A percentile compares a stretch with the other conserved stretches of the same genome.
phyloP scores from a whole-genome alignment of 2,797 vertebrate species.

The Sebastes steindachneri region DNA sequence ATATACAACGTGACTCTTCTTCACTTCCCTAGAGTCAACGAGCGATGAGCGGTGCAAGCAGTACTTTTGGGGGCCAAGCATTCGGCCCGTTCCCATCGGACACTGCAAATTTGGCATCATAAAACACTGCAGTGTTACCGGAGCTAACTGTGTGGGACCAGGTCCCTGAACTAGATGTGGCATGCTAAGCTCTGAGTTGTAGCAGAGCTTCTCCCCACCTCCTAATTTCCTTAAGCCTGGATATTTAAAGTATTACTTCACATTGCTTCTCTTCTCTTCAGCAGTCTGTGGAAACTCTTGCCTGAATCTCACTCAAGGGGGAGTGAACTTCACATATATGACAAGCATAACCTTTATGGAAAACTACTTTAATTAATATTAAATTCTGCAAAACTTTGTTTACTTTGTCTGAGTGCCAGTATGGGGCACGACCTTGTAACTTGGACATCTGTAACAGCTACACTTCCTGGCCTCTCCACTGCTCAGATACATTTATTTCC shows the following conservation, averaged over 20 bases:
- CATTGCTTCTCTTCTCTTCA: not conserved
- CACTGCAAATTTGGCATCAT: not conserved
- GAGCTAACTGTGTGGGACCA: not conserved
- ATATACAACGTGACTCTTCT: no score
- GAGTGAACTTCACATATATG: not conserved
- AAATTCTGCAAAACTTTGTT: not conserved
- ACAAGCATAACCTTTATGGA: not conserved
- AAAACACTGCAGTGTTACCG: not conserved
- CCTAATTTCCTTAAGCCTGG: not conserved
- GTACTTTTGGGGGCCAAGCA: not conserved
- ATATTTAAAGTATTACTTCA: not conserved
- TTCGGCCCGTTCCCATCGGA: not conserved
- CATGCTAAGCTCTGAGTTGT: not conserved
- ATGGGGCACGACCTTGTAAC: not conserved
- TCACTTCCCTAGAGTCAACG: no score
- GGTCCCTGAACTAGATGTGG: not conserved
- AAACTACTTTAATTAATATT: not conserved
- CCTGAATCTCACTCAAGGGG: not conserved
- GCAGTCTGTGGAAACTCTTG: not conserved
- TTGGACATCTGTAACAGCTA: conserved; percentile 50
- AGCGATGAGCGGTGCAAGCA: not conserved
- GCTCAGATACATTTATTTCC: conserved; percentile 19
- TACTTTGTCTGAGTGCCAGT: not conserved
- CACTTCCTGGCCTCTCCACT: conserved; percentile 12
- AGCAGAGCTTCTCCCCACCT: not conserved